phyloP scores from a whole-genome alignment of 2,797 vertebrate genomes.

The Rhynchotus rufescens region DNA sequence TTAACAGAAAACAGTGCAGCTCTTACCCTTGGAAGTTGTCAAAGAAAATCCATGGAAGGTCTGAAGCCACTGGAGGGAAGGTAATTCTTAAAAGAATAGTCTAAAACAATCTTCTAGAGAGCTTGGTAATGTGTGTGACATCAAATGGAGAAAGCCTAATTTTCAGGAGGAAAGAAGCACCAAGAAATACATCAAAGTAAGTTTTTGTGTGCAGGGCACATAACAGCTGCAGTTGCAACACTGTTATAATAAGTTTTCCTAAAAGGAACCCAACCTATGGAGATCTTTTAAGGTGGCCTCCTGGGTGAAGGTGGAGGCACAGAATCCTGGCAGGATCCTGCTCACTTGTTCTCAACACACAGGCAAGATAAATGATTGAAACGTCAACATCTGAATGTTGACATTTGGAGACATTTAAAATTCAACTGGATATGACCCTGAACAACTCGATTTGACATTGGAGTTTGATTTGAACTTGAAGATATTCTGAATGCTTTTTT shows the following conservation, averaged over 20 bases:
- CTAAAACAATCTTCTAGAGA: not conserved
- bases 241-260: not conserved
- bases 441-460: not conserved
- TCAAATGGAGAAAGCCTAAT: not conserved
- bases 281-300: slow-evolving; percentile 14
- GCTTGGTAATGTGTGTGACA: not conserved
- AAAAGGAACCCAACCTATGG: not conserved
- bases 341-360: not conserved
- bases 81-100: not conserved
- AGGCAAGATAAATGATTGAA: not conserved
- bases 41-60: not conserved
- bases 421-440: not conserved
- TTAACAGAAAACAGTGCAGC: not conserved
- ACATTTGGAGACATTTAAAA: not conserved
- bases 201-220: not conserved
- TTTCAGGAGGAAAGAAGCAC: not conserved
- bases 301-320: not conserved
- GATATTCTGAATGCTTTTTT: not conserved
- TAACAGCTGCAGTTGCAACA: not conserved
- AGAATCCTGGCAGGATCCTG: not conserved
- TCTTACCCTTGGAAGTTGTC: not conserved
- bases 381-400: not conserved
- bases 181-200: not conserved
- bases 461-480: not conserved
- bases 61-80: not conserved